Evolutionary conservation across 2,797 vertebrate species (phyloP), one percentile per base, ranked within the genome.

Genomic region (Darevskia mixta): DNA sequence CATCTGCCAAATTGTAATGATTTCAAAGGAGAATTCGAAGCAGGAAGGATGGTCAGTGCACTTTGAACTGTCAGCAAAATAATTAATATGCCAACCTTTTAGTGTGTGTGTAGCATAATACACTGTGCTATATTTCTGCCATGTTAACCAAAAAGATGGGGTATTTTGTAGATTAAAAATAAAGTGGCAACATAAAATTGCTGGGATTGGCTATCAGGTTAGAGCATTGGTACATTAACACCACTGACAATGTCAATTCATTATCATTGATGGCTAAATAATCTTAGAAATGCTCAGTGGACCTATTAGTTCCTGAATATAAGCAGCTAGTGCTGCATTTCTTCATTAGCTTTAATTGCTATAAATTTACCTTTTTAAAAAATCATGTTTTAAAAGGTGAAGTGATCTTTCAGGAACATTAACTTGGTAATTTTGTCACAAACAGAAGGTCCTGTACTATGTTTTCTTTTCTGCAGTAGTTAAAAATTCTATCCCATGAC

Each of bases 341-440:
- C 97, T 97, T 97, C 97, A 97, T 97, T 97, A 97, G 96, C 92
- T 97, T 97, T 97, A 97, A 97, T 97, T 97, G 96, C 96, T 96
- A 96, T 97, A 97, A 97, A 97, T 97, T 97, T 96, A 96, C 96
- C 96, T 96, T 97, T 97, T 97, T 96, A 96, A 95, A 96, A 97
- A 97, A 97, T 94, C 96, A 94, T 93, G 95, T 95, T 97, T 96
- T 97, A 95, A 97, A 96, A 97, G 96, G 97, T 97, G 96, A 97
- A 95, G 93, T 94, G 96, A 97, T 97, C 96, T 97, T 97, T 97
- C 96, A 96, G 97, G 96, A 97, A 97, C 97, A 97, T 97, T 97
- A 97, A 95, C 95, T 96, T 94, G 94, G 88, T 96, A 97, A 97
- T 97, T 97, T 96, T 97, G 97, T 97, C 95, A 96, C 96, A 97